Percentiles rank a stretch among this genome's conserved stretches.
Conservation (phyloP, 2,113 vertebrate genomes). For the Catharus minimus region DNA sequence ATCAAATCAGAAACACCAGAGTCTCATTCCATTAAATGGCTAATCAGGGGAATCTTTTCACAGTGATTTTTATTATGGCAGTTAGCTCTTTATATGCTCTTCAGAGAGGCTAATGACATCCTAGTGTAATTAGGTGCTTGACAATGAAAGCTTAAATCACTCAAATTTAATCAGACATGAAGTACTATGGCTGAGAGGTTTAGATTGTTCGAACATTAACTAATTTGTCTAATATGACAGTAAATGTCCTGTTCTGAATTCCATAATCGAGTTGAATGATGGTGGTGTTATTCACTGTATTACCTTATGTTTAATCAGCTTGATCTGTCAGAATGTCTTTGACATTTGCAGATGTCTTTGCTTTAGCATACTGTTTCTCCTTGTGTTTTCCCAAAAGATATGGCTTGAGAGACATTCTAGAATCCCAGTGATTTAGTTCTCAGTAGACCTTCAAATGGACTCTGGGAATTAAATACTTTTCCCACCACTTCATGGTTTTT, state of each 20-base stretch:
- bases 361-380: background rate
- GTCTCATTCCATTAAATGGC: background rate
- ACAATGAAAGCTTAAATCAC: background rate
- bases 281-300: background rate
- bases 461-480: conserved; percentile 38
- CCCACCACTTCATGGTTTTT: conserved; percentile 20
- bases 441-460: conserved; percentile 16
- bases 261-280: background rate
- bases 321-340: background rate
- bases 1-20: background rate
- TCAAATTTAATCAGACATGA: background rate
- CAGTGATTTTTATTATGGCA: background rate
- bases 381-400: background rate
- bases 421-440: conserved; percentile 14
- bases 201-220: background rate
- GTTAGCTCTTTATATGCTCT: background rate
- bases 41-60: background rate
- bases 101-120: background rate
- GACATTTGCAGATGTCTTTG: background rate
- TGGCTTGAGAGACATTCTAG: background rate
- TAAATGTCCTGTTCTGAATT: background rate
- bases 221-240: background rate
- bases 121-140: background rate
- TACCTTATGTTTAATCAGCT: background rate
- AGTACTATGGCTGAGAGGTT: background rate